These are phyloP conservation scores for Melipona beecheii DNA, from an alignment of 2,888 invertebrate species.

Conservation along the genomic window DNA sequence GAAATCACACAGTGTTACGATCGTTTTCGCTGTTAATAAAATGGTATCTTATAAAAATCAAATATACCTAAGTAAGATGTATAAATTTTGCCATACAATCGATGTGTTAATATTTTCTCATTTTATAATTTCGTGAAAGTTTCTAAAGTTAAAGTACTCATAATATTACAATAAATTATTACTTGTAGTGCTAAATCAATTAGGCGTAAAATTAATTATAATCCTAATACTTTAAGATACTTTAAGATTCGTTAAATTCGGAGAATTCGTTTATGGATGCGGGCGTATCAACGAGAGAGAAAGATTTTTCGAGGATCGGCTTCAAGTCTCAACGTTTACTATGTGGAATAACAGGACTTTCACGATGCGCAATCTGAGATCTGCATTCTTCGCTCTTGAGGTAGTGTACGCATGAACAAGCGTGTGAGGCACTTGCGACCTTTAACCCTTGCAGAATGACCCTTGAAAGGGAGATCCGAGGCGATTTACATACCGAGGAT, in stretches of 20 bases:
- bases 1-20: too few relatives aligned
- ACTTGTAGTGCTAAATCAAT: neutral
- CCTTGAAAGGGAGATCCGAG: conserved; percentile 44
- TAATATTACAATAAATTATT: too few relatives aligned
- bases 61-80: too few relatives aligned
- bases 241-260: neutral
- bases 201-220: neutral
- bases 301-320: neutral
- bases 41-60: too few relatives aligned
- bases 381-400: conserved; percentile 28
- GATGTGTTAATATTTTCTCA: too few relatives aligned
- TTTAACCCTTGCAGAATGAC: conserved; percentile 53
- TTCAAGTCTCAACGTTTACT: conserved; percentile 5
- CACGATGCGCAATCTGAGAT: conserved; percentile 28
- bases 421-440: conserved; percentile 47
- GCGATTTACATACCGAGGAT: conserved; percentile 46
- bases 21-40: too few relatives aligned
- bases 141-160: too few relatives aligned
- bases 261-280: neutral
- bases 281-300: neutral
- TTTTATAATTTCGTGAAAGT: too few relatives aligned
- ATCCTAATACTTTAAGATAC: neutral
- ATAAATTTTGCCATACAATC: too few relatives aligned
- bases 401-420: conserved; percentile 11
- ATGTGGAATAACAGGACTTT: conserved; percentile 33